Conservation (phyloP, 2,797 vertebrate genomes). For the Fratercula arctica region DNA sequence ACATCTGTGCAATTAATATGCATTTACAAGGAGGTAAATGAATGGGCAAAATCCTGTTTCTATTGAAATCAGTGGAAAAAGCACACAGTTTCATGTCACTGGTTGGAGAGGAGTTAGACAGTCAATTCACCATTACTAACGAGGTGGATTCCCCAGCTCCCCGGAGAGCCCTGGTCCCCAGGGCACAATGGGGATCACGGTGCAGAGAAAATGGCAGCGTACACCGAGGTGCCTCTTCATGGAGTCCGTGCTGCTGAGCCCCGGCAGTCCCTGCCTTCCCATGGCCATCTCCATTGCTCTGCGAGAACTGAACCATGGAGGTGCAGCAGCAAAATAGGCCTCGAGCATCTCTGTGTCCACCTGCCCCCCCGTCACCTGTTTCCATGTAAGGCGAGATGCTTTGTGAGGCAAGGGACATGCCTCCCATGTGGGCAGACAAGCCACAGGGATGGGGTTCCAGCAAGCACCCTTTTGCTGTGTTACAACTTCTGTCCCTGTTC, state of each 20-base stretch:
- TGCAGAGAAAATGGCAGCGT: not conserved
- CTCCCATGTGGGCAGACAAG: accelerated
- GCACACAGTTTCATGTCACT: accelerated
- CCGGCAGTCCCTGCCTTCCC: not conserved
- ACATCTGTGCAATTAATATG: not conserved
- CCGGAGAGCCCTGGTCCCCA: not conserved
- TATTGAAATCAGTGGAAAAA: not conserved
- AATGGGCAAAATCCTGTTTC: not conserved
- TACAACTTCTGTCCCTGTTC: not conserved
- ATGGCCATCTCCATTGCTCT: not conserved
- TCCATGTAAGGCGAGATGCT: not conserved
- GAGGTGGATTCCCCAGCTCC: accelerated
- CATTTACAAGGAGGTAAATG: not conserved
- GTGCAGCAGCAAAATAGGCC: not conserved
- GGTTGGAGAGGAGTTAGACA: not conserved
- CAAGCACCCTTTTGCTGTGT: accelerated
- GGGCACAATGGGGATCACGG: accelerated
- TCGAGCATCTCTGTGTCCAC: not conserved
- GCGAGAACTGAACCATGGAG: not conserved
- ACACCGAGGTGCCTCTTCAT: too few relatives aligned
- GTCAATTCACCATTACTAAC: not conserved
- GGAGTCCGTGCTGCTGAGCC: not conserved
- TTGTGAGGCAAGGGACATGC: not conserved
- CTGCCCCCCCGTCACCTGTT: accelerated
- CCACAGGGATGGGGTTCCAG: too few relatives aligned